Evolutionary conservation across 2,888 invertebrate genomes (phyloP).

Genomic region (Colletes collaris): DNA sequence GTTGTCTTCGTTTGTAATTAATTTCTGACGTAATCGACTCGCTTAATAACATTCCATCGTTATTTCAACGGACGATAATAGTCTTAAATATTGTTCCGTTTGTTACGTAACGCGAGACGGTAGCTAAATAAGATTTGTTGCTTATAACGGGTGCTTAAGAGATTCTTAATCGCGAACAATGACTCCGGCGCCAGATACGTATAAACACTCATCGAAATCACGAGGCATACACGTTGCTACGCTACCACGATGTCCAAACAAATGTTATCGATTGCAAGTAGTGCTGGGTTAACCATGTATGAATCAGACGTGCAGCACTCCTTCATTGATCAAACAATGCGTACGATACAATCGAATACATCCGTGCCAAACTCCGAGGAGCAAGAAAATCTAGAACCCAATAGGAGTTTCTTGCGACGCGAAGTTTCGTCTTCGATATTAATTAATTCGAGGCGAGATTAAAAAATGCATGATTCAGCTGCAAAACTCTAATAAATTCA

Average conservation of each 20-base stretch:
- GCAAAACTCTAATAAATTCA: too few species aligned
- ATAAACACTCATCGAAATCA: constrained; percentile 37
- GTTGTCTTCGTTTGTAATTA: too few species aligned
- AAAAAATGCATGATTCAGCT: too few species aligned
- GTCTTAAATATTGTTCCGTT: too few species aligned
- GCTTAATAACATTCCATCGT: too few species aligned
- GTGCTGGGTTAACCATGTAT: constrained; percentile 36
- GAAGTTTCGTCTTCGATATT: not conserved
- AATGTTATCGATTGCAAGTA: constrained; percentile 76
- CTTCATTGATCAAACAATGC: constrained; percentile 75
- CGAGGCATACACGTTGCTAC: constrained; percentile 71
- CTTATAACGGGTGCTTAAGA: not conserved
- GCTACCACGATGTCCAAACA: constrained; percentile 77
- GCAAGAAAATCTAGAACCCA: not conserved
- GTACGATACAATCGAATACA: constrained; percentile 45
- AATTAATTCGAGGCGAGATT: too few species aligned
- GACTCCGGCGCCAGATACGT: constrained; percentile 20
- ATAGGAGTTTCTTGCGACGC: too few species aligned
- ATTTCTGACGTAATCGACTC: too few species aligned
- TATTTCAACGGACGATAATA: too few species aligned
- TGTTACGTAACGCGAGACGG: too few species aligned
- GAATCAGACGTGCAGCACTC: constrained; percentile 55
- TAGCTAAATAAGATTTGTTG: not conserved
- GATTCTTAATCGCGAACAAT: constrained; percentile 13
- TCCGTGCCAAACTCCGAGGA: not conserved